Evolutionary conservation across 2,113 vertebrate species (phyloP).

Genomic region (Lota lota): DNA sequence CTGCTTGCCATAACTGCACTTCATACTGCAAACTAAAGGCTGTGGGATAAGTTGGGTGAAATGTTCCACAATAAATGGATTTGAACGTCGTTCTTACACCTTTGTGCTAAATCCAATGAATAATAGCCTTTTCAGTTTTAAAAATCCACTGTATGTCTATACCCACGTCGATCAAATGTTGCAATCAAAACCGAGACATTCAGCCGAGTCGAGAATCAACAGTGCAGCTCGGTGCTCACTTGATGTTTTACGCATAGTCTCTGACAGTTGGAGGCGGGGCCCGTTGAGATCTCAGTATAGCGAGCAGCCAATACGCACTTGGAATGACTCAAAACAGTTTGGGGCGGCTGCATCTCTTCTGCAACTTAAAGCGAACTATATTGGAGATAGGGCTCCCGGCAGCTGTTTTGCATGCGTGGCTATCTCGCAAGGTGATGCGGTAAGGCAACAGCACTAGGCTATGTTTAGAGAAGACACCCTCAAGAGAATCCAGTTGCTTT

Average conservation of each 20-base stretch:
- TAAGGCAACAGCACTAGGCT: neutral
- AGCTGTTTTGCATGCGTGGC: no score
- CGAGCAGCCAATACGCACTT: slow-evolving; percentile 53
- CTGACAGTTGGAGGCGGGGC: slow-evolving; percentile 63
- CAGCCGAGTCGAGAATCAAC: slow-evolving; percentile 33
- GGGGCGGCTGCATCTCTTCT: slow-evolving; percentile 54
- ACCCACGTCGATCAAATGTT: no score
- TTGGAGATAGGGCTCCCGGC: neutral
- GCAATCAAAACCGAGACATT: no score
- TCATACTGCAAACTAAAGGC: slow-evolving; percentile 84
- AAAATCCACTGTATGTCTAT: no score
- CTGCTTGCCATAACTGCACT: slow-evolving; percentile 87
- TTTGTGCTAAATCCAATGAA: neutral
- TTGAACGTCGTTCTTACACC: neutral
- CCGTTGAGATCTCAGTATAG: slow-evolving; percentile 8
- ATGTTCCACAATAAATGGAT: slow-evolving; percentile 5
- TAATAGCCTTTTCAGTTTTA: no score
- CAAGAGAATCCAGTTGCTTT: slow-evolving; percentile 26
- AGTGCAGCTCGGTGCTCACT: slow-evolving; percentile 11
- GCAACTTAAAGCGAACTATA: slow-evolving; percentile 24
- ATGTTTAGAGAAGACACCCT: slow-evolving; percentile 33
- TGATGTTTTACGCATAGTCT: slow-evolving; percentile 42
- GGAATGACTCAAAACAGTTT: slow-evolving; percentile 29
- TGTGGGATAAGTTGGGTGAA: slow-evolving; percentile 49
- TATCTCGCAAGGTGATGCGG: neutral